phyloP scores from a whole-genome alignment of 2,113 vertebrate genomes.

The Laticauda colubrina region DNA sequence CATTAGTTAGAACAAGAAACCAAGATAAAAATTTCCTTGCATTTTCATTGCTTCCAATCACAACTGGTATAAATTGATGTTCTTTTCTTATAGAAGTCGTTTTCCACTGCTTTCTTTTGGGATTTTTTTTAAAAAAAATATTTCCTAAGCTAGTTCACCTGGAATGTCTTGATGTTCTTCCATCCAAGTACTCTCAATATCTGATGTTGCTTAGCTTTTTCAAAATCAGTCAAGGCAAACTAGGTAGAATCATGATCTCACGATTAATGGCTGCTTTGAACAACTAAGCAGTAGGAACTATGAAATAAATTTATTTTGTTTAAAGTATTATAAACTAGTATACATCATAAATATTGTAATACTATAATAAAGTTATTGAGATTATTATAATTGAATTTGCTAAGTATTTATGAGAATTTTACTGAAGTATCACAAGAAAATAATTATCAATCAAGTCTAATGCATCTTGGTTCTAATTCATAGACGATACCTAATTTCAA shows the following conservation, averaged over 20 bases:
- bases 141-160: neutral
- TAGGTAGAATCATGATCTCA: neutral
- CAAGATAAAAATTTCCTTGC: neutral
- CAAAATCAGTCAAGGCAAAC: neutral
- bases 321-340: neutral
- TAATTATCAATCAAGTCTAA: neutral
- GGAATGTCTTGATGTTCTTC: neutral
- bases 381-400: neutral
- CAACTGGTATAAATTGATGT: neutral
- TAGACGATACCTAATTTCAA: slow-evolving; percentile 2
- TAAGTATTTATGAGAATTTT: neutral
- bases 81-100: neutral
- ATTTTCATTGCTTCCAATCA: neutral
- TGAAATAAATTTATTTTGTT: neutral
- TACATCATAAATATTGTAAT: neutral
- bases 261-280: neutral
- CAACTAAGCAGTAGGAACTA: neutral
- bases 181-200: neutral
- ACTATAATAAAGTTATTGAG: neutral
- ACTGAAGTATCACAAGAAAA: neutral
- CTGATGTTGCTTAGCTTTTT: neutral
- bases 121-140: neutral
- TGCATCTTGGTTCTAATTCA: neutral
- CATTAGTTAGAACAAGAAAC: neutral
- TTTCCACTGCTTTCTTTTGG: neutral